Percentiles rank a stretch among this genome's conserved stretches.
Evolutionary conservation across 2,113 vertebrate genomes (phyloP).

Genomic region (Leucoraja erinaceus): DNA sequence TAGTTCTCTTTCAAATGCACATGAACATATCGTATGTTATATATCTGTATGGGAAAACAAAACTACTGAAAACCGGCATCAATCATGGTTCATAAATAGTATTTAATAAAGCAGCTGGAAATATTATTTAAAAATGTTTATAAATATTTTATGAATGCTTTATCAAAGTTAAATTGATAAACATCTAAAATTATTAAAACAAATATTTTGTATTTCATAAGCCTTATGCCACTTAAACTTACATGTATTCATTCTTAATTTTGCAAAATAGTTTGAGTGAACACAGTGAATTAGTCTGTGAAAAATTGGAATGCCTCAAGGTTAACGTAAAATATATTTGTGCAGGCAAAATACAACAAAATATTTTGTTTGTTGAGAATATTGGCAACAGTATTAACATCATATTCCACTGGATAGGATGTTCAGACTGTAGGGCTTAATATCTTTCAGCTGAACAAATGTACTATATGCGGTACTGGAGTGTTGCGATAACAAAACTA

Average conservation of each 20-base stretch:
- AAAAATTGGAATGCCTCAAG: neutral
- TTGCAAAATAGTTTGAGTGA: neutral
- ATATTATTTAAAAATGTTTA: too few relatives aligned
- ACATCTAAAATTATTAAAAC: neutral
- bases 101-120: neutral
- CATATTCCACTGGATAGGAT: neutral
- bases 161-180: neutral
- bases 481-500: conserved; percentile 20
- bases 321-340: neutral
- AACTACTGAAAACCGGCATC: neutral
- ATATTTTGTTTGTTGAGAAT: neutral
- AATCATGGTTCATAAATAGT: neutral
- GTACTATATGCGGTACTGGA: neutral
- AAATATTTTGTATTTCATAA: neutral
- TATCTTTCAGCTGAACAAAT: conserved; percentile 10
- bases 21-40: neutral
- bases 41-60: neutral
- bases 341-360: neutral
- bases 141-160: neutral
- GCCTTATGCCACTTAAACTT: neutral
- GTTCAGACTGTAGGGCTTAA: neutral
- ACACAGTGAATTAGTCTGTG: neutral
- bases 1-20: neutral
- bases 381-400: neutral
- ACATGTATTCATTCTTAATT: neutral